Evolutionary conservation across 2,797 vertebrate species (phyloP).

Genomic region (Lepus oiostolus): DNA sequence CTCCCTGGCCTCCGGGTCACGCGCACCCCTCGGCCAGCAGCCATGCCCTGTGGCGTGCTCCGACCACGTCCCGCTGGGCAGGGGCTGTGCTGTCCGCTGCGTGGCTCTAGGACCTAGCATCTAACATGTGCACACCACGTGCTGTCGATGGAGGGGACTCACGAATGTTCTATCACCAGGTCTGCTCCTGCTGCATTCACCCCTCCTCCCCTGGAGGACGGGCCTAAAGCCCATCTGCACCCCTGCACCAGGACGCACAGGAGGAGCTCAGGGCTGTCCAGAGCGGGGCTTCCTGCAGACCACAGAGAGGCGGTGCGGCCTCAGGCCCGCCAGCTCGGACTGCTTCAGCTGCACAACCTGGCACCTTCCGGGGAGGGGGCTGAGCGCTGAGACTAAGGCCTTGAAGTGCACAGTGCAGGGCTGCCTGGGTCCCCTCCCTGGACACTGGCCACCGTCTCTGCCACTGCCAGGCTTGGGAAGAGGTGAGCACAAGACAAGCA

Average conservation of each 20-base stretch:
- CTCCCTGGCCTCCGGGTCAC: neutral
- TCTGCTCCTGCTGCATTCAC: neutral
- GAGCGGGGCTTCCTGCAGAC: neutral
- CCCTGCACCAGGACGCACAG: neutral
- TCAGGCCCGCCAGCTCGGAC: neutral
- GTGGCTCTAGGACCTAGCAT: neutral
- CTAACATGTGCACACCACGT: neutral
- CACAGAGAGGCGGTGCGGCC: neutral
- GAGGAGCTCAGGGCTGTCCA: neutral
- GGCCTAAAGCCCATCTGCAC: neutral
- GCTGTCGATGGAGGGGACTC: fast-evolving
- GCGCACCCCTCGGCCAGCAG: fast-evolving
- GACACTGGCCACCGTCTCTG: fast-evolving
- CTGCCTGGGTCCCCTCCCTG: neutral
- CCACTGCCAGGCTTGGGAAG: neutral
- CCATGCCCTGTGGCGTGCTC: neutral
- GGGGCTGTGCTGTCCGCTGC: neutral
- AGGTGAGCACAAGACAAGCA: neutral
- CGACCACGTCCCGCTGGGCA: neutral
- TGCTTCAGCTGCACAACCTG: neutral
- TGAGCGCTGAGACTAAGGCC: neutral
- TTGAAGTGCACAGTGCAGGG: fast-evolving
- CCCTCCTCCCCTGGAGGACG: neutral
- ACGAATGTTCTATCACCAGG: neutral
- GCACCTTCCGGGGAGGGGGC: neutral